Evolutionary conservation across 2,113 vertebrate species (phyloP), one percentile per base, ranked within the genome.

Genomic region (Dromas ardeola): DNA sequence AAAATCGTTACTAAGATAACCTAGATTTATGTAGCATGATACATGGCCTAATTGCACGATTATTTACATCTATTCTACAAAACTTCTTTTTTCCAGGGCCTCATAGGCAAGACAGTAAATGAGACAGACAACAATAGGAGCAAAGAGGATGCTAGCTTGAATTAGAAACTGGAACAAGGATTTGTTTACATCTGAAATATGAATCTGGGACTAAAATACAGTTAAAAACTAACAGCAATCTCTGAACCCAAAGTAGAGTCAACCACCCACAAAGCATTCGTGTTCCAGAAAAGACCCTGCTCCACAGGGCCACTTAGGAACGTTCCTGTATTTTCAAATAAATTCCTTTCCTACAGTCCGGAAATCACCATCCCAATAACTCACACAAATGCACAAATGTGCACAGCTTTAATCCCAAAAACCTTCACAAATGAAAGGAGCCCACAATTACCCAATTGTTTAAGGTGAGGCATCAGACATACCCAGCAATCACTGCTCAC

Each of bases 1-100:
- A 83, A 88, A 69, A 91, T 70, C 34, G 0, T 88, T 96, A 91
- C 56, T 78, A 86, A 93, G 82, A 93, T 91, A 88, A 78, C 80
- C 63, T 34, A 84, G 82, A 95, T 89, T 84, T 94, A 95, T 87
- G 77, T 85, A 94, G 91, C 81, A 78, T 15, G 85, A 95, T 90
- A 86, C 72, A 76, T 4, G 6, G 72, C 58, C 78, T 93, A 95
- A 94, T 15, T 91, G 77, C 77, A 73, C 1, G 1, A 91, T 86
- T 94, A 94, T 84, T 84, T 91, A 94, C 69, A 84, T 79, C 43
- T 62, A 84, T 36, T 79, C 65, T 52, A 17, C 47, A 50, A 53
- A 93, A 92, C 15, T 23, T 8, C 14, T 65, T 20, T 76, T 66
- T 79, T 47, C 16, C 67, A 49, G 40, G 45, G 71, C 79, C 72